These are phyloP conservation scores for Lagria hirta DNA, from an alignment of 2,888 invertebrate genomes.

Conservation along the genomic window DNA sequence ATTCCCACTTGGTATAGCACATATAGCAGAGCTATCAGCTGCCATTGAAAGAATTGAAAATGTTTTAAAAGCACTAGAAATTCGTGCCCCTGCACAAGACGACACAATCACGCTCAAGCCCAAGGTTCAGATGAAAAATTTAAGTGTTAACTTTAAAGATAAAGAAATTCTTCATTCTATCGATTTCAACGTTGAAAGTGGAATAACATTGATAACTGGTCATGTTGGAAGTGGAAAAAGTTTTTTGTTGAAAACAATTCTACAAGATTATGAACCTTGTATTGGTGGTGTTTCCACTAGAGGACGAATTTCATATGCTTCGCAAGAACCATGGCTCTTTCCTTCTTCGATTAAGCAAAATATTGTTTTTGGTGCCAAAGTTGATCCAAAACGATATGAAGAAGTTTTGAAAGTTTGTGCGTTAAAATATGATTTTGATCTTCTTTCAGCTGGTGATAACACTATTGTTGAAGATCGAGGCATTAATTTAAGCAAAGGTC, in stretches of 20 bases:
- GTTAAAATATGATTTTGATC: conserved; percentile 65
- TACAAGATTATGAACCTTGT: conserved; percentile 45
- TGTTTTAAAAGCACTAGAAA: conserved; percentile 56
- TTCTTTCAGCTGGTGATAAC: conserved; percentile 69
- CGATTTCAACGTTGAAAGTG: conserved; percentile 51
- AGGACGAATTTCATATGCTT: conserved; percentile 58
- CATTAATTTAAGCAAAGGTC: conserved; percentile 76
- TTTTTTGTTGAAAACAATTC: conserved; percentile 44
- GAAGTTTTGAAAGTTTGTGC: conserved; percentile 64
- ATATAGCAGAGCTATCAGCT: conserved; percentile 74
- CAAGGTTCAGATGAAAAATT: conserved; percentile 33
- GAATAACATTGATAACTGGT: conserved; percentile 59
- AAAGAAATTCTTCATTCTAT: conserved; percentile 50
- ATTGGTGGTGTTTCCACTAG: conserved; percentile 51
- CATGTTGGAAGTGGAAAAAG: conserved; percentile 64
- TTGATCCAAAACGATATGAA: conserved; percentile 58
- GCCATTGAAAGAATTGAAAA: conserved; percentile 68
- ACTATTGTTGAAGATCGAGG: conserved; percentile 78
- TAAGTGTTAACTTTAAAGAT: conserved; percentile 38
- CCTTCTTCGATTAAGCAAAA: conserved; percentile 66
- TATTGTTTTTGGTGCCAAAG: conserved; percentile 68
- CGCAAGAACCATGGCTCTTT: conserved; percentile 62
- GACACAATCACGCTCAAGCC: conserved; percentile 33
- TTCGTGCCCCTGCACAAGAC: conserved; percentile 22
- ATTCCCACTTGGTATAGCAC: conserved; percentile 79